phyloP scores from a whole-genome alignment of 2,113 vertebrate species.

The Hoplias malabaricus region DNA sequence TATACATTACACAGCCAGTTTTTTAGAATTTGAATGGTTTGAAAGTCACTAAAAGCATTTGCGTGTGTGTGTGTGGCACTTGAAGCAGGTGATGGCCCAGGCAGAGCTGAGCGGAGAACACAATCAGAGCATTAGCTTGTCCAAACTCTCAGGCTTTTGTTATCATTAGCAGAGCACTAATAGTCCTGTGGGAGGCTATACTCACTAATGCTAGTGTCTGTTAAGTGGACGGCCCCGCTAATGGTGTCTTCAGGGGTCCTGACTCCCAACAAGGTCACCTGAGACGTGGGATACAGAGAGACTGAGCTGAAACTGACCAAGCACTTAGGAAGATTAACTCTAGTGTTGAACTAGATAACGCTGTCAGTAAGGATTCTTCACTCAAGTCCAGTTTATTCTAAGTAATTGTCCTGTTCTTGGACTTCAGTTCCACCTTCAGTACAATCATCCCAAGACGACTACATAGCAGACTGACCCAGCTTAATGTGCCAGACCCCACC shows the following conservation, averaged over 20 bases:
- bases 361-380: neutral
- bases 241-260: conserved; percentile 70
- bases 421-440: too few species aligned
- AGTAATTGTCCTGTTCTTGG: too few species aligned
- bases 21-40: too few species aligned
- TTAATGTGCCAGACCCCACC: too few species aligned
- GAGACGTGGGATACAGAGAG: neutral
- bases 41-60: neutral
- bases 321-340: neutral
- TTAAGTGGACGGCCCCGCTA: conserved; percentile 69
- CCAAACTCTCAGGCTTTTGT: conserved; percentile 66
- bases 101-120: conserved; percentile 13
- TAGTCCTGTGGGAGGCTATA: conserved; percentile 67
- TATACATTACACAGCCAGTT: too few species aligned
- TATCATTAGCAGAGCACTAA: conserved; percentile 69
- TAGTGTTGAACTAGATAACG: neutral
- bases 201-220: conserved; percentile 63
- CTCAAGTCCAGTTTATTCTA: neutral
- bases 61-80: conserved; percentile 7
- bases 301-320: neutral
- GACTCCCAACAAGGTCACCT: conserved; percentile 58
- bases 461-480: too few species aligned
- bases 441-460: too few species aligned
- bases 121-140: conserved; percentile 65
- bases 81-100: conserved; percentile 52